Conservation (phyloP, 2,113 vertebrate genomes). For the Prolemur simus region DNA sequence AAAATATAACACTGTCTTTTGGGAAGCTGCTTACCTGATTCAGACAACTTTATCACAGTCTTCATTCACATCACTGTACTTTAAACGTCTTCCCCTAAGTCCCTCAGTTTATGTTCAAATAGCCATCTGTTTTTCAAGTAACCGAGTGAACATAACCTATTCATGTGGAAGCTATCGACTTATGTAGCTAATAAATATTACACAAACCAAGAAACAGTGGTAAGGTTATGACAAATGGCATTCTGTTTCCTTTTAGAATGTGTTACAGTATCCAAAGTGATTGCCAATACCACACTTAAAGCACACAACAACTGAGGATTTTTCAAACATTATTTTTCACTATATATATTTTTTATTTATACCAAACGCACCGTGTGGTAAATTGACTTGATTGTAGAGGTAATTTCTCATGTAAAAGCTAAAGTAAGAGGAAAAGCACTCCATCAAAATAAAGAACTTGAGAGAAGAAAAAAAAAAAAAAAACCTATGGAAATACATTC, state of each 20-base stretch:
- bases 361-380: neutral
- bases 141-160: slow-evolving; percentile 17
- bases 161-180: slow-evolving; percentile 58
- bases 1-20: slow-evolving; percentile 23
- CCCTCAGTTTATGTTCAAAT: slow-evolving; percentile 18
- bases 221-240: slow-evolving; percentile 49
- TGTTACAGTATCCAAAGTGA: neutral
- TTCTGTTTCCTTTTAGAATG: slow-evolving; percentile 25
- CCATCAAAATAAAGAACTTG: slow-evolving; percentile 13
- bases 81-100: slow-evolving; percentile 28
- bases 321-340: slow-evolving; percentile 20
- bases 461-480: neutral
- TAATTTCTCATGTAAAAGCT: neutral
- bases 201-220: neutral
- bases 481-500: neutral
- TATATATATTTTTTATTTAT: neutral
- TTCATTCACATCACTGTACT: slow-evolving; percentile 17
- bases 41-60: neutral
- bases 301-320: slow-evolving; percentile 26
- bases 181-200: slow-evolving; percentile 53
- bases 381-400: slow-evolving; percentile 8
- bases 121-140: slow-evolving; percentile 65
- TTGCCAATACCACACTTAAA: neutral
- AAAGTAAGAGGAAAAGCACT: neutral
- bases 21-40: slow-evolving; percentile 32